A percentile compares a stretch with the other conserved stretches of the same genome.
Evolutionary conservation across 2,113 vertebrate species (phyloP).

Genomic region (Toxotes chatareus): DNA sequence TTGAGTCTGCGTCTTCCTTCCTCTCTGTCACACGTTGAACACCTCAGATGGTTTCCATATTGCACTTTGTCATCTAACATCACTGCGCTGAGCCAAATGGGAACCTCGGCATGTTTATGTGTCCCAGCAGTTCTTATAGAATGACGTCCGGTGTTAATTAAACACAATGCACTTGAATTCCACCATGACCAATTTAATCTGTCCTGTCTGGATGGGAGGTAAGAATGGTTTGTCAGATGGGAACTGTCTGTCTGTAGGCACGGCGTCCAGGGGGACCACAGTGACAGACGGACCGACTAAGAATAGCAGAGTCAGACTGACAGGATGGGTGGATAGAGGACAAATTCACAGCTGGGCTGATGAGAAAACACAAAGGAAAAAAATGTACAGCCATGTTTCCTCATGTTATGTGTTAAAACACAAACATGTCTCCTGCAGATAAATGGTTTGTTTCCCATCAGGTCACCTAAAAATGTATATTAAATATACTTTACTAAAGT

Average conservation of each 20-base stretch:
- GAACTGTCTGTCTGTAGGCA: conserved; percentile 58
- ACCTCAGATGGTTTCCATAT: conserved; percentile 46
- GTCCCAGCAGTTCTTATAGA: conserved; percentile 58
- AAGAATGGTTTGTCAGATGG: conserved; percentile 60
- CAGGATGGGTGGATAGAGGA: conserved; percentile 37
- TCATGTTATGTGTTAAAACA: conserved; percentile 5
- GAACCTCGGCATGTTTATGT: conserved; percentile 59
- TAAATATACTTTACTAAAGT: too few relatives aligned
- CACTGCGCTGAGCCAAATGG: conserved; percentile 15
- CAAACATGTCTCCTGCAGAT: background rate
- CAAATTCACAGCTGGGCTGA: conserved; percentile 55
- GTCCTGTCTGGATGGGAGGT: conserved; percentile 48
- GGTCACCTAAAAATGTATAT: too few relatives aligned
- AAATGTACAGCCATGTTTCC: conserved; percentile 24
- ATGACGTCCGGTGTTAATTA: conserved; percentile 74
- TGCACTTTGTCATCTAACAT: conserved; percentile 35
- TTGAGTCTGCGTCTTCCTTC: background rate
- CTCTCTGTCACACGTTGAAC: conserved; percentile 7
- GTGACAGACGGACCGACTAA: conserved; percentile 66
- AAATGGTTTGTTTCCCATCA: background rate
- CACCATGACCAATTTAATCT: conserved; percentile 74
- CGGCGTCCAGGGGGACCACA: conserved; percentile 38
- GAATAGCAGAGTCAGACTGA: conserved; percentile 62
- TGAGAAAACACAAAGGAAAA: conserved; percentile 26
- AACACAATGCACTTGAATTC: conserved; percentile 68